Evolutionary conservation across 2,797 vertebrate genomes (phyloP), one percentile per base, ranked within the genome.

Genomic region (Sebastes itinus): DNA sequence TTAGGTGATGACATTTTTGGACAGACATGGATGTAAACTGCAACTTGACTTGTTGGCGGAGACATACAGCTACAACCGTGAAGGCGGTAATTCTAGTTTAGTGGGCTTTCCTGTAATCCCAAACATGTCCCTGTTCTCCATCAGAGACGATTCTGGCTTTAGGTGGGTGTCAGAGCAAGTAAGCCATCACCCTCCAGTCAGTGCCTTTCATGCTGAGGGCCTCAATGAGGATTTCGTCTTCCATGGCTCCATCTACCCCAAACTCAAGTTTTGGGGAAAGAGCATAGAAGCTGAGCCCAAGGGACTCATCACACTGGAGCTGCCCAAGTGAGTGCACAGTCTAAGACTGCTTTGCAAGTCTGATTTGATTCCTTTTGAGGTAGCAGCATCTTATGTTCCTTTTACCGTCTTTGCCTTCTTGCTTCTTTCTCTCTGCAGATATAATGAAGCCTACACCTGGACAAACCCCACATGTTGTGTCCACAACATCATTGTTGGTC

Each of bases 221-320:
- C 92, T 99, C 78, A 95, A 96, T 83, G 97, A 96, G 4, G 97
- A 99, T 92, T 99, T 99, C 82, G 92, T 97, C 75, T 99, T 99
- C 92, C 98, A 99, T 35, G 99, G 99, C 82, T 99, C 99, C 49
- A 98, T 99, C 90, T 99, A 97, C 85, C 99, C 99, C 69, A 99
- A 99, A 89, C 97, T 99, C 49, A 99, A 98, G 88, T 99, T 99
- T 89, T 99, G 99, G 98, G 99, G 99, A 2, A 99, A 99, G 91
- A 99, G 98, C 1, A 99, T 99, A 73, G 99, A 99, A 95, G 99
- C 98, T 0, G 99, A 99, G 87, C 99, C 99, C 64, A 98, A 97
- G 87, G 99, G 99, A 85, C 95, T 95, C 6, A 99, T 99, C 92
- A 99, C 98, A 16, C 94, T 99, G 92, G 98, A 99, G 91, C 96